Evolutionary conservation across 1,140 invertebrate species (phyloP).

Genomic region (Galleria mellonella): DNA sequence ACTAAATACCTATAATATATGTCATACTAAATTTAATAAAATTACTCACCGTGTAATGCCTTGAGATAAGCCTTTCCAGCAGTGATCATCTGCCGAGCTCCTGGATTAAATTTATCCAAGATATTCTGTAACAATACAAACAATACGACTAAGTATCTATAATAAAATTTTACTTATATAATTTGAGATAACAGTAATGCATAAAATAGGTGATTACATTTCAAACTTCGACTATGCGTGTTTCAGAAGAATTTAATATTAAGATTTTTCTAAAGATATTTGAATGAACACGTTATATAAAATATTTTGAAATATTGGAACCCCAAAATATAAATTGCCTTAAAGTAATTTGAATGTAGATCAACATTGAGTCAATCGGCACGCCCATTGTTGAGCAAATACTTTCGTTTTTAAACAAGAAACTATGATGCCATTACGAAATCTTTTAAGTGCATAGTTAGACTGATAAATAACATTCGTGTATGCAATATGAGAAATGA

Average conservation of each 20-base stretch:
- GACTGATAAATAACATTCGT: constrained; percentile 22
- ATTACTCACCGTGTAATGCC: constrained; percentile 90
- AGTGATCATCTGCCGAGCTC: constrained; percentile 92
- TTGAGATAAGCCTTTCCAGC: constrained; percentile 94
- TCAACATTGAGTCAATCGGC: constrained; percentile 10
- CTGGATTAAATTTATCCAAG: constrained; percentile 95
- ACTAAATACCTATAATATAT: too few species aligned
- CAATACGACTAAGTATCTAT: background rate
- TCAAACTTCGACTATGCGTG: too few species aligned
- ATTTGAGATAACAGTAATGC: too few species aligned
- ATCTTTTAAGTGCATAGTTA: constrained; percentile 9
- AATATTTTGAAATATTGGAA: too few species aligned
- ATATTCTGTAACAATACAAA: constrained; percentile 87
- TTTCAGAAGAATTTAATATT: too few species aligned
- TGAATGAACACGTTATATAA: too few species aligned
- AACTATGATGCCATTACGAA: constrained; percentile 8
- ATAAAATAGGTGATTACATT: too few species aligned
- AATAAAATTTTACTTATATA: background rate
- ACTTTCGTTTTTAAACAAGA: constrained; percentile 9
- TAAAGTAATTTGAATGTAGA: too few species aligned
- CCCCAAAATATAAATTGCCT: too few species aligned
- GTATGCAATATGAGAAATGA: constrained; percentile 49
- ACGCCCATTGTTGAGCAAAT: constrained; percentile 15
- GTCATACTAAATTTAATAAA: too few species aligned
- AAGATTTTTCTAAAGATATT: too few species aligned